phyloP scores from a whole-genome alignment of 2,888 invertebrate species.

The Macaria notata region DNA sequence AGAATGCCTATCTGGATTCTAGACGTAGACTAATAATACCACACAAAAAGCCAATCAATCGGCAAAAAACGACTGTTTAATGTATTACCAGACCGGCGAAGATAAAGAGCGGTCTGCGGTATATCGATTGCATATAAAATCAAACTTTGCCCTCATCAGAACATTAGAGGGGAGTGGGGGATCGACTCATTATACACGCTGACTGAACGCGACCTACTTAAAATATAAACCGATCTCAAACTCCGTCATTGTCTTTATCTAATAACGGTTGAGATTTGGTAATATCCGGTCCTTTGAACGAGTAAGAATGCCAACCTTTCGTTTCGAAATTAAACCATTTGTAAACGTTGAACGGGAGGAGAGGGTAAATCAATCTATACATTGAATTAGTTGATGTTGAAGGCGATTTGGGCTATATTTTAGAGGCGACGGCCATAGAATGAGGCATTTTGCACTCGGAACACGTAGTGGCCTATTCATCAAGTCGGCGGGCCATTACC shows the following conservation, averaged over 20 bases:
- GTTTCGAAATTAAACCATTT: conserved; percentile 70
- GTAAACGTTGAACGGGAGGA: conserved; percentile 55
- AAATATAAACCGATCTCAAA: conserved; percentile 34
- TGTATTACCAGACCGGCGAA: too few species aligned
- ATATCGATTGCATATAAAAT: too few species aligned
- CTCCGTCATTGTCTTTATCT: conserved; percentile 40
- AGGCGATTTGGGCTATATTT: conserved; percentile 74
- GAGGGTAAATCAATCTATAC: conserved; percentile 74
- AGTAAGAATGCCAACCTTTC: conserved; percentile 53
- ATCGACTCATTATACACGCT: conserved; percentile 20
- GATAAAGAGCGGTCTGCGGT: too few species aligned
- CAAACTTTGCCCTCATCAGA: conserved; percentile 3
- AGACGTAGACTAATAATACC: too few species aligned
- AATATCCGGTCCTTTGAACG: conserved; percentile 44
- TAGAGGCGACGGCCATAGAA: conserved; percentile 67
- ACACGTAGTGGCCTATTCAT: conserved; percentile 76
- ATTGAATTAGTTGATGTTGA: conserved; percentile 76
- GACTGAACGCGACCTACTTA: conserved; percentile 23
- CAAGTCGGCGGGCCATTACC: conserved; percentile 74
- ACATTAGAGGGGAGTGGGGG: conserved; percentile 10
- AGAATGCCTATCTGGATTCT: too few species aligned
- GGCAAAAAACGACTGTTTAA: background rate
- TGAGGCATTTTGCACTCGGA: conserved; percentile 67
- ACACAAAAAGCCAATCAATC: too few species aligned
- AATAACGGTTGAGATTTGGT: conserved; percentile 43